These are phyloP conservation scores for Pseudolycoriella hygida DNA, from an alignment of 2,888 invertebrate genomes.

Conservation along the genomic window DNA sequence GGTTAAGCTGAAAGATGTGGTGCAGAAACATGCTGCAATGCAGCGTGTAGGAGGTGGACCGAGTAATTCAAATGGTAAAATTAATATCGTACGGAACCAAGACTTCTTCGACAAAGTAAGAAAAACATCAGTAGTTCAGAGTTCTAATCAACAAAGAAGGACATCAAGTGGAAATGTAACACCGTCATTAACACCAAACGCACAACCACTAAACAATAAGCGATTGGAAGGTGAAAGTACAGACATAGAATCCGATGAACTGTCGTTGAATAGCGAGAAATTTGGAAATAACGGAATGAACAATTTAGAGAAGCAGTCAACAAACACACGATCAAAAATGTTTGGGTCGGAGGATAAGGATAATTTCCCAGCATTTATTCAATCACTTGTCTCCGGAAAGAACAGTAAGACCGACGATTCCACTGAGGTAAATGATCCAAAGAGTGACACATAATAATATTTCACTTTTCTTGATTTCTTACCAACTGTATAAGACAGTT, in stretches of 20 bases:
- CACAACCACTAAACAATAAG: no score
- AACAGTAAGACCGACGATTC: not conserved
- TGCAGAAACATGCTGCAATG: conserved; percentile 24
- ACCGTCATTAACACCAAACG: no score
- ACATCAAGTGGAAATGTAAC: no score
- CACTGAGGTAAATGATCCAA: not conserved
- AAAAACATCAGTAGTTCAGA: no score
- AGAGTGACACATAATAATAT: no score
- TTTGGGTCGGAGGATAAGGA: not conserved
- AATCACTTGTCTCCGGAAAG: not conserved
- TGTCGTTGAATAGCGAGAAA: no score
- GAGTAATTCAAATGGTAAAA: not conserved
- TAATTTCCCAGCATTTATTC: not conserved
- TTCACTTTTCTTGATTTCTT: no score
- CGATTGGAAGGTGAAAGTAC: no score
- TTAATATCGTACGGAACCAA: not conserved
- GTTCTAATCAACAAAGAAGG: no score
- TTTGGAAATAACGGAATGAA: not conserved
- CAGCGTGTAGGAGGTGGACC: conserved; percentile 19
- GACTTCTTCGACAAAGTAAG: no score
- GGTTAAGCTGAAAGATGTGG: conserved; percentile 23
- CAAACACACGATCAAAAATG: not conserved
- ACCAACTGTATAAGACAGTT: no score
- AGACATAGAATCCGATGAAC: no score
- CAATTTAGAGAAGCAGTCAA: not conserved